A percentile compares a stretch with the other conserved stretches of the same genome.
Conservation (phyloP, 2,888 invertebrate species). For the Dynastes tityus region DNA sequence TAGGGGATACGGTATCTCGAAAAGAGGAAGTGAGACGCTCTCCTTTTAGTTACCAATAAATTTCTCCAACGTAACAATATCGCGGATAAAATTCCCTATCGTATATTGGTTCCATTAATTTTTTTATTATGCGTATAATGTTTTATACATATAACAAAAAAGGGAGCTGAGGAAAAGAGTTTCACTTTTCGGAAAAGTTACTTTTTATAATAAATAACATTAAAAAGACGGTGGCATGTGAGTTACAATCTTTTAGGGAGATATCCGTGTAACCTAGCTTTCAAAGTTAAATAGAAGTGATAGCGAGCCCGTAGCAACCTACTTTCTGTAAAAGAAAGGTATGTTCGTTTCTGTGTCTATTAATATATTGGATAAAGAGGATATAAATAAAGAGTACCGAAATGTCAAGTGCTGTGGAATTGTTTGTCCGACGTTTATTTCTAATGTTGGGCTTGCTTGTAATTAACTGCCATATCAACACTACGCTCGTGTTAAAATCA, state of each 20-base stretch:
- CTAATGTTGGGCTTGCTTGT: no score
- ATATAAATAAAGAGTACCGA: no score
- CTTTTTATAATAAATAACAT: background rate
- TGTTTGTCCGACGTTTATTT: no score
- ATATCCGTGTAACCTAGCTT: background rate
- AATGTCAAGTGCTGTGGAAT: no score
- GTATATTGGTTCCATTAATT: slow-evolving; percentile 12
- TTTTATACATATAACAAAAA: background rate
- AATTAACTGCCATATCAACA: no score
- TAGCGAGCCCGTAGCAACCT: no score
- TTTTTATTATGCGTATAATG: background rate
- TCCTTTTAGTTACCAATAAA: slow-evolving; percentile 1
- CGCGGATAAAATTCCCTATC: background rate
- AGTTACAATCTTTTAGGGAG: background rate
- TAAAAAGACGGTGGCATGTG: background rate
- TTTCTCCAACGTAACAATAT: slow-evolving; percentile 8
- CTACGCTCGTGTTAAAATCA: no score
- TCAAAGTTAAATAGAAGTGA: no score
- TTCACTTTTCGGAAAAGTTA: background rate
- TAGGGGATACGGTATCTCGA: slow-evolving; percentile 3
- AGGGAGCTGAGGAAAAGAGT: background rate
- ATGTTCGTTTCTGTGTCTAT: no score
- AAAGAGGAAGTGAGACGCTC: background rate
- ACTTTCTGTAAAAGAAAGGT: no score
- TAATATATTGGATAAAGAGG: no score